These are phyloP conservation scores for Pachyramphus minor DNA, from an alignment of 2,113 vertebrate genomes.

Conservation along the genomic window DNA sequence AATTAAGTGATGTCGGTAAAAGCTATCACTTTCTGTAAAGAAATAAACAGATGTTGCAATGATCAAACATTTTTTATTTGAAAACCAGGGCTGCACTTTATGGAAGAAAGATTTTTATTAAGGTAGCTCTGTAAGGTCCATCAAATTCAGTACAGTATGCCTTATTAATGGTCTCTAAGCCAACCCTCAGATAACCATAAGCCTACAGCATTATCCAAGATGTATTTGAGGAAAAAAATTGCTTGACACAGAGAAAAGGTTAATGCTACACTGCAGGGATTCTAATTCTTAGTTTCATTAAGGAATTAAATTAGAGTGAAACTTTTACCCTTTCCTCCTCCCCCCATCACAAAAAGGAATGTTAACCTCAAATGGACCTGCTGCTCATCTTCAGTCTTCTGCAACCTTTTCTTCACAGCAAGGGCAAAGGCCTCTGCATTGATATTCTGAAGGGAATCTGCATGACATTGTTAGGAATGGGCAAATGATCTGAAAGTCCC, in stretches of 20 bases:
- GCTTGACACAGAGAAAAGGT: conserved; percentile 52
- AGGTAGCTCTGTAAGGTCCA: neutral
- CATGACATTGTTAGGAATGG: conserved; percentile 26
- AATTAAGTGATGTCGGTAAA: neutral
- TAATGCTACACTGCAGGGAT: conserved; percentile 1
- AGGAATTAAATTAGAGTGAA: conserved; percentile 63
- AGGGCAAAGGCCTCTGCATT: conserved; percentile 31
- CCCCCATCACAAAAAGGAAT: neutral
- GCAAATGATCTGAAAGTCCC: conserved; percentile 45
- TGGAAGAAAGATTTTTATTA: neutral
- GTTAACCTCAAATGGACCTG: neutral
- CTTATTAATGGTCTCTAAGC: neutral
- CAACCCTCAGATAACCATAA: neutral
- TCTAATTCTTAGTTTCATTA: conserved; percentile 67
- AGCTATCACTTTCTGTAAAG: neutral
- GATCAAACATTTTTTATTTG: neutral
- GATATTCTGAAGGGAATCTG: conserved; percentile 43
- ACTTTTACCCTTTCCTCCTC: conserved; percentile 11
- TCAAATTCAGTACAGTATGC: neutral
- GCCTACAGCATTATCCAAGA: neutral
- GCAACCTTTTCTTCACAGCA: conserved; percentile 14
- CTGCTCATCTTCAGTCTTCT: conserved; percentile 20
- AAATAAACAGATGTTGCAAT: neutral
- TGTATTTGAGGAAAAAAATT: neutral
- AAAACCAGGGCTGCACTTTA: neutral